phyloP scores from a whole-genome alignment of 1,140 invertebrate species.

The Brachionus plicatilis region DNA sequence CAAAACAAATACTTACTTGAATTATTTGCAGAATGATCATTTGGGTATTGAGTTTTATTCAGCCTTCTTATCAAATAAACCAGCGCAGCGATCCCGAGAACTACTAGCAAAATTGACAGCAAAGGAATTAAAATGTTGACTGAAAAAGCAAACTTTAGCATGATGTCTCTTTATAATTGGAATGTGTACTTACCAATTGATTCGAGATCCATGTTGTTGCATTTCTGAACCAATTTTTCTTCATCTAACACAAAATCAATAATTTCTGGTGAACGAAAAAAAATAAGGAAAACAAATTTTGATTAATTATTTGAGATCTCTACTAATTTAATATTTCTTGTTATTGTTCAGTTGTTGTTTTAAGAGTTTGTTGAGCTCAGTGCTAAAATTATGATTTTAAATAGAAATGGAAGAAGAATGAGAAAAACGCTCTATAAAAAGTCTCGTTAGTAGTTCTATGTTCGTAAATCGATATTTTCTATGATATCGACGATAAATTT shows the following conservation, averaged over 20 bases:
- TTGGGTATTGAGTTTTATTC: background rate
- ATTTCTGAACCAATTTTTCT: background rate
- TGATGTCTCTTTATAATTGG: background rate
- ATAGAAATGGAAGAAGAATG: background rate
- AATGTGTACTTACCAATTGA: background rate
- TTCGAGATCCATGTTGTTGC: background rate
- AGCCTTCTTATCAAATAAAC: background rate
- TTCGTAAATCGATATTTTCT: background rate
- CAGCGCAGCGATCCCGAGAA: background rate
- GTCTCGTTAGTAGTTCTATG: background rate
- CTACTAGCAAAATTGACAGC: background rate
- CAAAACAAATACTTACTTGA: background rate
- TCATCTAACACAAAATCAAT: background rate
- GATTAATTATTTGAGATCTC: background rate
- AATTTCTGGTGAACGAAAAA: background rate
- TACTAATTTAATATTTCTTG: background rate
- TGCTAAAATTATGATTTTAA: background rate
- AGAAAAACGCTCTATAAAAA: background rate
- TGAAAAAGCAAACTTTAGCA: background rate
- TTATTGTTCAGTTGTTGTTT: slow-evolving; percentile 1
- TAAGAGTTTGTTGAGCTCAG: background rate
- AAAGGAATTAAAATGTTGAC: background rate
- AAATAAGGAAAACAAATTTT: background rate
- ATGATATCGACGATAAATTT: background rate
- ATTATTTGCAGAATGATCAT: background rate